Evolutionary conservation across 1,140 invertebrate species (phyloP).

Genomic region (Zaprionus kolodkinae): DNA sequence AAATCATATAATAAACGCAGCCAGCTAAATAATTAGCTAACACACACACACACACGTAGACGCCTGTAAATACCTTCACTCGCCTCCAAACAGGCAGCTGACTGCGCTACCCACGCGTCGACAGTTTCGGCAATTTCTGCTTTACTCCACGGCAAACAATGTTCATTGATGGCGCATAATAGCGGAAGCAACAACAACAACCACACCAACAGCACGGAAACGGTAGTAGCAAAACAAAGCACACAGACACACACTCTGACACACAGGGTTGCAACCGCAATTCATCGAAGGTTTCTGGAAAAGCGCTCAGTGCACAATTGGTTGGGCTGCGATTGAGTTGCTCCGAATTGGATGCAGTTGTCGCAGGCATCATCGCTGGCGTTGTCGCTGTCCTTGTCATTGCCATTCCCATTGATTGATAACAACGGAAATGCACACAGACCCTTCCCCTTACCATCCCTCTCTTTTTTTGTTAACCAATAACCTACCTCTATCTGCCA

Average conservation of each 20-base stretch:
- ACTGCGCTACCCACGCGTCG: neutral
- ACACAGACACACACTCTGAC: constrained; percentile 6
- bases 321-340: constrained; percentile 24
- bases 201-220: constrained; percentile 1
- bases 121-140: constrained; percentile 20
- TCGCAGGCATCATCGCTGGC: neutral
- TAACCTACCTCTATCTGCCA: too few relatives aligned
- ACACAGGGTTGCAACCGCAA: constrained; percentile 29
- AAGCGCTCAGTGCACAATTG: constrained; percentile 37
- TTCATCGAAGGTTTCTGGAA: constrained; percentile 21
- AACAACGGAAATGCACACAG: constrained; percentile 1
- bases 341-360: constrained; percentile 28
- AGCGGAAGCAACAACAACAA: constrained; percentile 37
- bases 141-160: constrained; percentile 32
- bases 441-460: neutral
- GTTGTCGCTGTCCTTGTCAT: neutral
- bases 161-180: constrained; percentile 46
- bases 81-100: neutral
- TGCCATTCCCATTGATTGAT: constrained; percentile 35
- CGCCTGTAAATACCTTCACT: neutral
- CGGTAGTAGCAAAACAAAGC: constrained; percentile 15
- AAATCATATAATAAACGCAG: constrained; percentile 42
- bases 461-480: too few relatives aligned
- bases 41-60: constrained; percentile 4
- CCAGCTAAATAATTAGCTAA: constrained; percentile 42